Percentiles rank a stretch among this genome's conserved stretches.
Evolutionary conservation across 2,113 vertebrate species (phyloP).

Genomic region (Oryzias celebensis): DNA sequence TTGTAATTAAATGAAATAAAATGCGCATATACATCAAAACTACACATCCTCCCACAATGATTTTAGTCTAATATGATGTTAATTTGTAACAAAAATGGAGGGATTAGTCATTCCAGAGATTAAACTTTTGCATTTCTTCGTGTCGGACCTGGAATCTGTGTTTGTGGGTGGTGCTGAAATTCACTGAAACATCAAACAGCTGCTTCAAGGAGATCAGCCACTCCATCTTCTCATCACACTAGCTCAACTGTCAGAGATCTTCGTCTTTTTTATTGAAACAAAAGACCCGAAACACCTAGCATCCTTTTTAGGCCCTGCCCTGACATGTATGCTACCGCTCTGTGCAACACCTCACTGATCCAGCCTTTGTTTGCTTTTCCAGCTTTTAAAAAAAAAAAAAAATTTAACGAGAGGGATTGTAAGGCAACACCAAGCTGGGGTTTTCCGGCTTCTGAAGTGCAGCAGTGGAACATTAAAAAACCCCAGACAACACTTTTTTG

Average conservation of each 20-base stretch:
- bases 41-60: no score
- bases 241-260: slow-evolving; percentile 35
- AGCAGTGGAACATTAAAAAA: slow-evolving; percentile 58
- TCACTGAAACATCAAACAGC: slow-evolving; percentile 56
- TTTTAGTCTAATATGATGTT: no score
- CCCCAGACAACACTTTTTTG: slow-evolving; percentile 56
- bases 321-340: slow-evolving; percentile 39
- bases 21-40: no score
- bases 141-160: slow-evolving; percentile 45
- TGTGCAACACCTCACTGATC: slow-evolving; percentile 40
- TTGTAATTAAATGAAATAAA: no score
- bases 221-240: slow-evolving; percentile 50
- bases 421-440: slow-evolving; percentile 65
- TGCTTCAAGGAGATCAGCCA: slow-evolving; percentile 41
- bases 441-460: slow-evolving; percentile 63
- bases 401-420: slow-evolving; percentile 55
- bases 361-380: slow-evolving; percentile 49
- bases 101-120: no score
- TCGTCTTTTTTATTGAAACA: slow-evolving; percentile 45
- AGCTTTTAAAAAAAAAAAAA: slow-evolving; percentile 4
- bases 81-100: no score
- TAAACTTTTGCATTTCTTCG: slow-evolving; percentile 11
- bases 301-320: slow-evolving; percentile 43
- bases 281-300: slow-evolving; percentile 38
- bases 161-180: slow-evolving; percentile 45